Percentiles rank a stretch among this genome's conserved stretches.
Evolutionary conservation across 2,113 vertebrate species (phyloP).

Genomic region (Xiphophorus maculatus): DNA sequence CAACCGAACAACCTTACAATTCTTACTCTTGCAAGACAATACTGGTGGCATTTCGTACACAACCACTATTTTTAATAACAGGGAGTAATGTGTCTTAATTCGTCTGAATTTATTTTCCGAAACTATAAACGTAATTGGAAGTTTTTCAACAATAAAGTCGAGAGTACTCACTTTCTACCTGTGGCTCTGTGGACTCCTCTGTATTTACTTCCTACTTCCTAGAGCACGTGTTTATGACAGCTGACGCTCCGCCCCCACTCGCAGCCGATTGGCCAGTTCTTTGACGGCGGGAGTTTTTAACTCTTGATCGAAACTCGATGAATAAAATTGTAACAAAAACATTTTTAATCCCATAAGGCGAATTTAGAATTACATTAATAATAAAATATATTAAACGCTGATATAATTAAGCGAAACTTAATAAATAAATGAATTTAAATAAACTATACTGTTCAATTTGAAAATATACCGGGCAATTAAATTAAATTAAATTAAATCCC

Average conservation of each 20-base stretch:
- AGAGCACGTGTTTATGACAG: slow-evolving; percentile 78
- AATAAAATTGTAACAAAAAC: neutral
- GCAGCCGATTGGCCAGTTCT: slow-evolving; percentile 39
- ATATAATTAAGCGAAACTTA: too few relatives aligned
- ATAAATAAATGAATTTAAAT: too few relatives aligned
- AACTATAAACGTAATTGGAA: neutral
- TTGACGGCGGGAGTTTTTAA: neutral
- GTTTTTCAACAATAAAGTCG: neutral
- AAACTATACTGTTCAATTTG: too few relatives aligned
- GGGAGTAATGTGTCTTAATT: neutral
- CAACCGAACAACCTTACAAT: neutral
- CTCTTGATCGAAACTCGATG: neutral
- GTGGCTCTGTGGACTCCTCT: slow-evolving; percentile 20
- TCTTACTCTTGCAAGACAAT: neutral
- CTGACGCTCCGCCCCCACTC: slow-evolving; percentile 51
- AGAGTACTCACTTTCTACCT: slow-evolving; percentile 62
- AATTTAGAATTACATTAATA: too few relatives aligned
- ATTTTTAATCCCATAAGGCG: too few relatives aligned
- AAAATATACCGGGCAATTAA: too few relatives aligned
- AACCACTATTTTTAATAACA: neutral
- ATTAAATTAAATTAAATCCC: too few relatives aligned
- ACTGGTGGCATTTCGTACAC: neutral
- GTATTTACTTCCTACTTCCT: slow-evolving; percentile 82
- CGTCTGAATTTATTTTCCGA: neutral
- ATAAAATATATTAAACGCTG: too few relatives aligned